Percentiles rank a stretch among this genome's conserved stretches.
Conservation (phyloP, 2,113 vertebrate genomes). For the Pomatorhinus ruficollis region DNA sequence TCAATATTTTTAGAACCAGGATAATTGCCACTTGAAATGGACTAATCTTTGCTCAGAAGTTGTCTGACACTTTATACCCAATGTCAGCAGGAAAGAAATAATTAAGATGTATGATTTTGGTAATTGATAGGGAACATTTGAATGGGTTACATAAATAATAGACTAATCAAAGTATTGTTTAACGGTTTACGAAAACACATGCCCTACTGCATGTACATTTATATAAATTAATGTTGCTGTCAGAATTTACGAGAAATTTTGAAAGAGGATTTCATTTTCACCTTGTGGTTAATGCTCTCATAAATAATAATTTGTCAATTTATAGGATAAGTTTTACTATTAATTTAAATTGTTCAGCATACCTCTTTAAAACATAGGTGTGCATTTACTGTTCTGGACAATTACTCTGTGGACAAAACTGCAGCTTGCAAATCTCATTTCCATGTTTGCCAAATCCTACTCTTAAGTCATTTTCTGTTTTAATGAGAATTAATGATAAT, state of each 20-base stretch:
- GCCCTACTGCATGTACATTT: constrained; percentile 21
- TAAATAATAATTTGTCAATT: constrained; percentile 56
- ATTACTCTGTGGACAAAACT: background rate
- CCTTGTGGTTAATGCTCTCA: constrained; percentile 37
- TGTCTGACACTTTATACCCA: constrained; percentile 25
- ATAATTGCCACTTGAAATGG: constrained; percentile 37
- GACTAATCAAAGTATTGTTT: constrained; percentile 56
- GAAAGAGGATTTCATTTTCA: constrained; percentile 51
- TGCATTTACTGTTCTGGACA: background rate
- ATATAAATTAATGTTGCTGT: constrained; percentile 54
- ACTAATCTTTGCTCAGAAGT: constrained; percentile 12
- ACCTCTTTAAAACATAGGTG: background rate
- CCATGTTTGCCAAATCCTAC: background rate
- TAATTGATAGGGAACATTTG: constrained; percentile 52
- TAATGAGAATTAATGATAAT: background rate
- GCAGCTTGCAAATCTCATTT: constrained; percentile 13
- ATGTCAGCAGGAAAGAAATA: constrained; percentile 41
- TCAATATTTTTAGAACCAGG: constrained; percentile 60
- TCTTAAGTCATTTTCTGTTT: background rate
- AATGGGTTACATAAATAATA: constrained; percentile 63
- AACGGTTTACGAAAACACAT: background rate
- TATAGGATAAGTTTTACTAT: background rate
- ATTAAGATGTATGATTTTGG: constrained; percentile 46
- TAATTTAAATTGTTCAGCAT: background rate
- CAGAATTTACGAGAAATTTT: constrained; percentile 45